Evolutionary conservation across 1,140 invertebrate genomes (phyloP).

Genomic region (Alviniconcha marisindica): DNA sequence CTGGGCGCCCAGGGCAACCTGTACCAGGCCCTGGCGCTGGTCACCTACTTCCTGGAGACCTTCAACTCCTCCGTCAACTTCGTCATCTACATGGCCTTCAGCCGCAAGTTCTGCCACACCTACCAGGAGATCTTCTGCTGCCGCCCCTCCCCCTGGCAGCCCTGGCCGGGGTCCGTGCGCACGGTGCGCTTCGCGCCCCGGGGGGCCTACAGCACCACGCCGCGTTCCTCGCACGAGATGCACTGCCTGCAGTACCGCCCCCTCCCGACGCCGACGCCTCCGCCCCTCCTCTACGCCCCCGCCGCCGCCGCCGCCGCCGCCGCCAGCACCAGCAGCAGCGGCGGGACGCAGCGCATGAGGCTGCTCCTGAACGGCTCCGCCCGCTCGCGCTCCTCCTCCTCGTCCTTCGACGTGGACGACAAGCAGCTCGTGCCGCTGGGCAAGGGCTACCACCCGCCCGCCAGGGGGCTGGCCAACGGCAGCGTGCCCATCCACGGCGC

Average conservation of each 20-base stretch:
- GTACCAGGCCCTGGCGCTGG: conserved; percentile 55
- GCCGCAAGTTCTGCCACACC: conserved; percentile 60
- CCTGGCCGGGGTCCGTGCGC: conserved; percentile 37
- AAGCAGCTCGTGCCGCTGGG: not conserved
- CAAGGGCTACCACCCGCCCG: not conserved
- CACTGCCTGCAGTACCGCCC: conserved; percentile 40
- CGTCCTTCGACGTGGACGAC: conserved; percentile 33
- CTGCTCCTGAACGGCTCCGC: conserved; percentile 32
- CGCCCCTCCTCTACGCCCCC: conserved; percentile 15
- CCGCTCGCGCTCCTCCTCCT: not conserved
- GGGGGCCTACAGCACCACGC: conserved; percentile 32
- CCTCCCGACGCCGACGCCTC: not conserved
- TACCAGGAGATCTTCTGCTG: conserved; percentile 69
- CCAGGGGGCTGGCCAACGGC: not conserved
- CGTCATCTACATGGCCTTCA: conserved; percentile 69
- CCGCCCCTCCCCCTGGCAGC: not conserved
- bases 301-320: not conserved
- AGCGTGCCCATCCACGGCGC: not conserved
- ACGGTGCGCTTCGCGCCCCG: conserved; percentile 37
- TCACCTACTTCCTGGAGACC: conserved; percentile 66
- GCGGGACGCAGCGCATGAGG: conserved; percentile 33
- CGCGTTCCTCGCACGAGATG: conserved; percentile 36
- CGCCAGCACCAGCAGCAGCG: conserved; percentile 32
- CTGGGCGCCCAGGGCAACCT: conserved; percentile 56
- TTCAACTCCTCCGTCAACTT: conserved; percentile 70